phyloP scores from a whole-genome alignment of 2,797 vertebrate genomes.

The Chaunax sp. region DNA sequence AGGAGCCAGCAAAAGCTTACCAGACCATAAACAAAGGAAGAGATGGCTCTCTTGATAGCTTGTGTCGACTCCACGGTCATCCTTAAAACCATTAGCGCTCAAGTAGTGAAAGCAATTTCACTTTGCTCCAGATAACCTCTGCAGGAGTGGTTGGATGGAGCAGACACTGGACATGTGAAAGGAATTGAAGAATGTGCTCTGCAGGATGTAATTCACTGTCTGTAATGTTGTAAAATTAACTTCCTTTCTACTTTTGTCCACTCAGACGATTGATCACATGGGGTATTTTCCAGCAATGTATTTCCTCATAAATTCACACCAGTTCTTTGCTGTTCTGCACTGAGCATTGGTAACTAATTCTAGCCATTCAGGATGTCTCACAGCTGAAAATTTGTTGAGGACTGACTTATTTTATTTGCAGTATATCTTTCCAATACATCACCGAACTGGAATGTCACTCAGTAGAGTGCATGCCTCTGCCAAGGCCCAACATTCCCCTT shows the following conservation, averaged over 20 bases:
- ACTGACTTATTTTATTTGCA: neutral
- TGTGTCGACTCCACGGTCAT: slow-evolving; percentile 33
- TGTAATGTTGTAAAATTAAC: slow-evolving; percentile 9
- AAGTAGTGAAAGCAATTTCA: slow-evolving; percentile 53
- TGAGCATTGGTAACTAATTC: neutral
- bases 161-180: slow-evolving; percentile 20
- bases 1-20: slow-evolving; percentile 4
- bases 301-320: slow-evolving; percentile 15
- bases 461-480: no score
- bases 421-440: neutral
- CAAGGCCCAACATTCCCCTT: no score
- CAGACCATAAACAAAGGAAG: slow-evolving; percentile 47
- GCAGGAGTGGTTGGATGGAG: slow-evolving; percentile 24
- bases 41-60: slow-evolving; percentile 50
- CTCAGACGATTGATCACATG: neutral
- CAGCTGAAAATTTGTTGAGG: neutral
- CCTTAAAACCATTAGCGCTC: slow-evolving; percentile 49
- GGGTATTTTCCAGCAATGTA: neutral
- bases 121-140: slow-evolving; percentile 55
- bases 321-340: neutral
- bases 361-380: neutral
- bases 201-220: slow-evolving; percentile 5
- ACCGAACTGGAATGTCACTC: no score
- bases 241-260: slow-evolving; percentile 5
- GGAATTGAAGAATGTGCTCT: slow-evolving; percentile 33